Percentiles rank a stretch among this genome's conserved stretches.
These are phyloP conservation scores for Oxyruncus cristatus DNA, from an alignment of 2,113 vertebrate genomes.

Conservation along the genomic window DNA sequence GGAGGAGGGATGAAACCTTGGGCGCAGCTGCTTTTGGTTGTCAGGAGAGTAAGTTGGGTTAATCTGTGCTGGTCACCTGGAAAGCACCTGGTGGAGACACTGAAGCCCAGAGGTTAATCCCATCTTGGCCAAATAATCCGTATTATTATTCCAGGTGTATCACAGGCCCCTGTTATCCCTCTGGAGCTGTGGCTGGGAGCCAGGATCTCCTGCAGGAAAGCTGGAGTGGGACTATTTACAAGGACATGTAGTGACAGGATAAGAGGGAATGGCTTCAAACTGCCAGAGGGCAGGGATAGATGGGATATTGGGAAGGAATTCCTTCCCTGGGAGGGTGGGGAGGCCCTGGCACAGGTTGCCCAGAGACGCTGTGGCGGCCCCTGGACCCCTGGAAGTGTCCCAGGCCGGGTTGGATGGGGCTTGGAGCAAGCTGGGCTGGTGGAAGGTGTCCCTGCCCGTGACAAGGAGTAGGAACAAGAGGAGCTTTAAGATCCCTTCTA, in stretches of 20 bases:
- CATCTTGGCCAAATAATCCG: not conserved
- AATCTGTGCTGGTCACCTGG: not conserved
- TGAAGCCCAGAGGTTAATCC: not conserved
- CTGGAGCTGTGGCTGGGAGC: too few relatives aligned
- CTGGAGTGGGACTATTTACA: not conserved
- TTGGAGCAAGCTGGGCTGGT: not conserved
- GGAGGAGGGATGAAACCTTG: not conserved
- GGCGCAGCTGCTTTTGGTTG: not conserved
- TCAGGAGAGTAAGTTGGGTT: not conserved
- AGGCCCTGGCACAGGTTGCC: not conserved
- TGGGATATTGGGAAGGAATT: not conserved
- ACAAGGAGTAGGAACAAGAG: not conserved
- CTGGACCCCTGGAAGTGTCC: not conserved
- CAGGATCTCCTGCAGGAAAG: not conserved
- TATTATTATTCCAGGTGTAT: rapidly evolving
- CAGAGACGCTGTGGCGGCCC: not conserved
- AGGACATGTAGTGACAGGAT: not conserved
- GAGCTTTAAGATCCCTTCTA: not conserved
- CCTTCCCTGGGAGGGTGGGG: too few relatives aligned
- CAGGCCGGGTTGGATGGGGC: rapidly evolving
- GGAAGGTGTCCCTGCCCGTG: not conserved
- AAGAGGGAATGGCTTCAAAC: not conserved
- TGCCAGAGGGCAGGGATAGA: not conserved
- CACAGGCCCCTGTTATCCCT: not conserved
- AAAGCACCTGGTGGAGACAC: not conserved